Evolutionary conservation across 2,888 invertebrate genomes (phyloP).

Genomic region (Drosophila macrospina): DNA sequence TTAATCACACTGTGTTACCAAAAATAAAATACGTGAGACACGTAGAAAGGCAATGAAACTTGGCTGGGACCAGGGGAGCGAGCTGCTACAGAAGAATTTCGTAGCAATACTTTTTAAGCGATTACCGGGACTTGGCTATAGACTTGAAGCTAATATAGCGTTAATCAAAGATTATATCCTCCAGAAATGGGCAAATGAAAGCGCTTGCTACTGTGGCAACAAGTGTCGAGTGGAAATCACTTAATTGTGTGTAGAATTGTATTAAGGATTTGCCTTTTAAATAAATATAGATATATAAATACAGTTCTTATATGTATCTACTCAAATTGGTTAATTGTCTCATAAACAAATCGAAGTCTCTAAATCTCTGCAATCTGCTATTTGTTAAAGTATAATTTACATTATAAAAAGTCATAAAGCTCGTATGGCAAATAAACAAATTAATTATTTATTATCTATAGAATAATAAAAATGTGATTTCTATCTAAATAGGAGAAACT

Average conservation of each 20-base stretch:
- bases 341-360: background rate
- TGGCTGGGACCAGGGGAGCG: background rate
- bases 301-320: background rate
- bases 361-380: background rate
- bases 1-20: conserved; percentile 61
- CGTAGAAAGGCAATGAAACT: conserved; percentile 12
- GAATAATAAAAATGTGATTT: conserved; percentile 11
- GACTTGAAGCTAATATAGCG: conserved; percentile 1
- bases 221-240: no score
- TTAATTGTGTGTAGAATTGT: no score
- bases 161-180: background rate
- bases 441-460: background rate
- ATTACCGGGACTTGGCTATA: background rate
- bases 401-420: no score
- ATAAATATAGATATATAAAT: no score
- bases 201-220: no score
- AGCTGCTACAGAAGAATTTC: no score
- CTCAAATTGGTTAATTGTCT: background rate
- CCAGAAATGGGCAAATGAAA: no score
- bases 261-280: no score
- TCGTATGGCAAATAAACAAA: background rate
- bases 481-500: conserved; percentile 14
- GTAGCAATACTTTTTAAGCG: background rate
- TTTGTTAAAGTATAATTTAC: background rate
- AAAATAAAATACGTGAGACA: conserved; percentile 42